Conservation (phyloP, 2,113 vertebrate genomes). For the Xiphophorus maculatus region DNA sequence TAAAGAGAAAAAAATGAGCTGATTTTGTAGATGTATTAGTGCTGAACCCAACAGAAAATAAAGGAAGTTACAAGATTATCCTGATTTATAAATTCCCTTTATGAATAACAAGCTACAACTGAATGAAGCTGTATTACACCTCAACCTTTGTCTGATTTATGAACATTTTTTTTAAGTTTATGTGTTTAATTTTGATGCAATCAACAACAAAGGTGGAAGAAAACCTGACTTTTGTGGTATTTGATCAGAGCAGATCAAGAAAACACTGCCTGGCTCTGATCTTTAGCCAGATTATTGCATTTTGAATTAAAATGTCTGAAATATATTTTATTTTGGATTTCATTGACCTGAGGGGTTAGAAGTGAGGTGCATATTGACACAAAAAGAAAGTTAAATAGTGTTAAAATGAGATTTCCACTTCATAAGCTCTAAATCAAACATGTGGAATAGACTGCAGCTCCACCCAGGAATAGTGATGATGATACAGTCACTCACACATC, state of each 20-base stretch:
- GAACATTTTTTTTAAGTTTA: not conserved
- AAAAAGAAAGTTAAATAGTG: not conserved
- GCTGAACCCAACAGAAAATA: not conserved
- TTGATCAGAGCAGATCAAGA: no score
- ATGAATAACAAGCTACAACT: not conserved
- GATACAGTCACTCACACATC: constrained; percentile 28
- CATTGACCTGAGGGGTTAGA: not conserved
- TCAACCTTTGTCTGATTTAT: not conserved
- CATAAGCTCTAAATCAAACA: not conserved
- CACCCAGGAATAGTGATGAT: constrained; percentile 15
- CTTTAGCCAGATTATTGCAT: no score
- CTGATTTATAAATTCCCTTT: no score
- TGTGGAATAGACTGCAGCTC: constrained; percentile 5
- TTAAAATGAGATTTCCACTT: not conserved
- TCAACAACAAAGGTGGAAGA: not conserved
- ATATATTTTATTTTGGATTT: not conserved
- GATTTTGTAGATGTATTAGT: not conserved
- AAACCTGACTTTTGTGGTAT: no score
- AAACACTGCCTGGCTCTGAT: no score
- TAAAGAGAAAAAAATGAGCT: not conserved
- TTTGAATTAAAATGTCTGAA: no score
- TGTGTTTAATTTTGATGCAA: not conserved
- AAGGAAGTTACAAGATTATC: not conserved
- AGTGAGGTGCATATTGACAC: not conserved
- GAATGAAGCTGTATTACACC: not conserved